Evolutionary conservation across 2,797 vertebrate species (phyloP).

Genomic region (Graptemys geographica): DNA sequence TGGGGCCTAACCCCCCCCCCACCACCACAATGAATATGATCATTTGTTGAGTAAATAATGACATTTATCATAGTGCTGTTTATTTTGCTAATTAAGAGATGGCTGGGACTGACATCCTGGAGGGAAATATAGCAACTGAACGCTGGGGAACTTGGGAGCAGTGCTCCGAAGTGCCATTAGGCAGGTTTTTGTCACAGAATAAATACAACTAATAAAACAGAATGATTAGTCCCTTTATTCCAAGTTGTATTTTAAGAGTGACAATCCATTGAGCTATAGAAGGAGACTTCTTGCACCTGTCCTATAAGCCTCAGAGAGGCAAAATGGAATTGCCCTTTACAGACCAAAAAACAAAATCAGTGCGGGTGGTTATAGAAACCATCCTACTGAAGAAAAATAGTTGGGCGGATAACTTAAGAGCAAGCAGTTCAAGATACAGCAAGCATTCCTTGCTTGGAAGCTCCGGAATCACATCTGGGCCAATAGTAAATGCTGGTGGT

Average conservation of each 20-base stretch:
- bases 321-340: background rate
- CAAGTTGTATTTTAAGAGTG: background rate
- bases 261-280: background rate
- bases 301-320: too few relatives aligned
- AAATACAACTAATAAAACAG: background rate
- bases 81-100: constrained; percentile 85
- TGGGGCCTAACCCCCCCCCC: constrained; percentile 51
- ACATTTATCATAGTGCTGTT: constrained; percentile 84
- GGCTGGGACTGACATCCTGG: constrained; percentile 54
- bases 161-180: background rate
- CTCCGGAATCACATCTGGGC: background rate
- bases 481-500: background rate
- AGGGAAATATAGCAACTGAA: constrained; percentile 17
- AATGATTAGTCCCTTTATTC: background rate
- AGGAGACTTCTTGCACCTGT: background rate
- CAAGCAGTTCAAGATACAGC: constrained; percentile 20
- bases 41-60: constrained; percentile 82
- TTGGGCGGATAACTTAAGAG: background rate
- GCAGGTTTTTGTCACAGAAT: background rate
- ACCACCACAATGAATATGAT: constrained; percentile 76
- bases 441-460: background rate
- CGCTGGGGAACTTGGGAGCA: background rate
- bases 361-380: background rate
- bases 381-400: constrained; percentile 15
- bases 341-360: background rate